These are phyloP conservation scores for Papilio aristodemus DNA, from an alignment of 1,140 invertebrate genomes.

Conservation along the genomic window DNA sequence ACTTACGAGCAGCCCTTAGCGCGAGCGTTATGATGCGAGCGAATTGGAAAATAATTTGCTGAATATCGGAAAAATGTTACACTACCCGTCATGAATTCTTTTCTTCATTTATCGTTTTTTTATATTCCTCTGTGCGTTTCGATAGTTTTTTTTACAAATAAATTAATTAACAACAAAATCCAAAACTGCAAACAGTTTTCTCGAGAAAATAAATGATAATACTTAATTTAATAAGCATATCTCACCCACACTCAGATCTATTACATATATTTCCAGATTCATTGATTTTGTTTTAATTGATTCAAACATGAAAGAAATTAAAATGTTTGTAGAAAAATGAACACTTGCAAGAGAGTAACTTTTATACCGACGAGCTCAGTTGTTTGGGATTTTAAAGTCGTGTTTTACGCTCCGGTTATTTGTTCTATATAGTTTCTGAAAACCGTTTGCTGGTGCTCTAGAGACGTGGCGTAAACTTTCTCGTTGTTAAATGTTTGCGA, in stretches of 20 bases:
- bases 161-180: no score
- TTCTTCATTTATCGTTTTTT: conserved; percentile 13
- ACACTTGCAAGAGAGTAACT: background rate
- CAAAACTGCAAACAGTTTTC: no score
- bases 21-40: background rate
- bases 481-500: background rate
- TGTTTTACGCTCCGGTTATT: conserved; percentile 13
- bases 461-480: conserved; percentile 6
- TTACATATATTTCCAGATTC: no score
- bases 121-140: background rate
- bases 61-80: conserved; percentile 11
- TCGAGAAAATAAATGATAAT: no score
- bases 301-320: background rate
- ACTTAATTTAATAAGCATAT: no score
- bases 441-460: conserved; percentile 6
- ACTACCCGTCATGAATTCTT: background rate
- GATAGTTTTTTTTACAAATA: no score
- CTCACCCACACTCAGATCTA: no score
- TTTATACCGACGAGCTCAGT: conserved; percentile 8
- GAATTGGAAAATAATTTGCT: conserved; percentile 2
- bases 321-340: background rate
- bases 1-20: conserved; percentile 7
- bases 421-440: conserved; percentile 3
- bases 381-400: conserved; percentile 16
- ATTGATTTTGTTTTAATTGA: no score